Evolutionary conservation across 2,888 invertebrate species (phyloP), one percentile per base, ranked within the genome.

Genomic region (Trileptium ribeirensis): DNA sequence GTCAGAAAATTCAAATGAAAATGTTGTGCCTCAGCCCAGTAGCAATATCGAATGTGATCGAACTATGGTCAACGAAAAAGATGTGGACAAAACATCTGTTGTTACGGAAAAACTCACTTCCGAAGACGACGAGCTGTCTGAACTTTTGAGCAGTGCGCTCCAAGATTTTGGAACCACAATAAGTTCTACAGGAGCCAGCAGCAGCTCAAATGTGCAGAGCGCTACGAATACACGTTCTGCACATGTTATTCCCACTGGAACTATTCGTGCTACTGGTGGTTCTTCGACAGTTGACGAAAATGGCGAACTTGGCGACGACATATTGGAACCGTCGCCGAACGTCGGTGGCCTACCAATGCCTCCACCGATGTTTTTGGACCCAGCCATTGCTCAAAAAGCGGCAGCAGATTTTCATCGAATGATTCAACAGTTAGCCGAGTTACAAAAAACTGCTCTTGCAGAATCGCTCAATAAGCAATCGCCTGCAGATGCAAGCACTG

Each of bases 351-450:
- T 24, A 64, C n/a, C 15, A 64, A 64, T 64, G 19, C n/a, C n/a
- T 64, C 51, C 51, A 24, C 51, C 51, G 24, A 51, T 51, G 24
- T 51, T 51, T n/a, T 75, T 80, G n/a, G 38, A 37, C 38, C 74
- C 40, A 19, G 80, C 79, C 24, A 51, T 38, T 33, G 79, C 79
- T 2, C 79, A 79, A 37, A n/a, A 64, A 39, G 79, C 79, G 31
- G 82, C 82, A 1, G 39, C 64, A 1, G 80, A 82, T 24, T 82
- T 82, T 81, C 80, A 80, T 31, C 74, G 75, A 38, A 82, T 82
- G 82, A 39, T 82, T 1, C 34, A 40, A 34, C 80, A 82, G 29
- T 40, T 82, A 39, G 36, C 82, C 24, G 81, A 81, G n/a, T 31
- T 82, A n/a, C 82, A 82, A 67, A 81, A 82, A 80, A 70, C 40